phyloP scores from a whole-genome alignment of 1,140 invertebrate genomes.

The Drosophila ohnishii region DNA sequence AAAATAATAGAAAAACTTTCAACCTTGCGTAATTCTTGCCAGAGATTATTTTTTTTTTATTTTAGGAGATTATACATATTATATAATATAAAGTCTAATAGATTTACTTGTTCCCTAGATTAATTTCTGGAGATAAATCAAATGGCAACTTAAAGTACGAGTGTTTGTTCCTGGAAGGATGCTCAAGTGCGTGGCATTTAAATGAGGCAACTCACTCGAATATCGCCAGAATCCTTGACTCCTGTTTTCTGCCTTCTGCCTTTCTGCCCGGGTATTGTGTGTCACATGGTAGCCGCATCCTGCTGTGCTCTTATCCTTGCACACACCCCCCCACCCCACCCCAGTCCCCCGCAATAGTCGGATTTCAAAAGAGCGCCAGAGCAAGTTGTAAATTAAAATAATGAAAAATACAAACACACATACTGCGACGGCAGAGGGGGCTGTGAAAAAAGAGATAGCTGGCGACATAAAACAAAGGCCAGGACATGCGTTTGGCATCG shows the following conservation, averaged over 20 bases:
- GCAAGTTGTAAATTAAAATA: constrained; percentile 77
- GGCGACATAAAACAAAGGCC: constrained; percentile 39
- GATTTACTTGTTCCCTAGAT: neutral
- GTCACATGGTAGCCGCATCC: constrained; percentile 37
- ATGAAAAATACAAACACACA: constrained; percentile 61
- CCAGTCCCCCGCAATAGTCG: constrained; percentile 27
- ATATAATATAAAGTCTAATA: too few species aligned
- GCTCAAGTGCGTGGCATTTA: constrained; percentile 13
- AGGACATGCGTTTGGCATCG: constrained; percentile 73
- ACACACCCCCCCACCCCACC: neutral
- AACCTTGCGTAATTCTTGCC: too few species aligned
- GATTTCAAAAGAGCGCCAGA: constrained; percentile 66
- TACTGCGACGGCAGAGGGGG: constrained; percentile 7
- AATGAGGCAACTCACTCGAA: constrained; percentile 11
- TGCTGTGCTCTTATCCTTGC: constrained; percentile 35
- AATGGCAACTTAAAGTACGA: neutral
- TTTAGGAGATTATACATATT: too few species aligned
- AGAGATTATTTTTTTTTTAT: too few species aligned
- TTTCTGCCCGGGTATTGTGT: constrained; percentile 5
- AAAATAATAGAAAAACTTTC: too few species aligned
- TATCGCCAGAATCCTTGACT: constrained; percentile 8
- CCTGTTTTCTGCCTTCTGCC: constrained; percentile 11
- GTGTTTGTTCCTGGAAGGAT: constrained; percentile 20
- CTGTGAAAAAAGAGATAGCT: constrained; percentile 23
- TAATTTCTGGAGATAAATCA: constrained; percentile 5